phyloP scores from a whole-genome alignment of 2,113 vertebrate species.

The Austrofundulus limnaeus region DNA sequence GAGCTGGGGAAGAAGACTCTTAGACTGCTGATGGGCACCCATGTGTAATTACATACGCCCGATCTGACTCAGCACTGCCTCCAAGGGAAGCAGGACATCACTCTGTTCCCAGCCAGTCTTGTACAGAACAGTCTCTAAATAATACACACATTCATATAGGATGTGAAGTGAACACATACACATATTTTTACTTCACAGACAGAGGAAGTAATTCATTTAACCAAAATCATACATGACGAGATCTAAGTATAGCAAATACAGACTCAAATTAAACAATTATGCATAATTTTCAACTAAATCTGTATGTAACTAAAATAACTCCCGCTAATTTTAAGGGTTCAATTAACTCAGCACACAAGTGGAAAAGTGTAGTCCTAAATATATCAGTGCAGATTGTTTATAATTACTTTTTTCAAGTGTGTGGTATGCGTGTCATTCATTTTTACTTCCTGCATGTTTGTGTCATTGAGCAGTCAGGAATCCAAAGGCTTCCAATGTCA shows the following conservation, averaged over 20 bases:
- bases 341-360: conserved; percentile 26
- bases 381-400: conserved; percentile 17
- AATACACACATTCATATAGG: conserved; percentile 5
- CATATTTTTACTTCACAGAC: not conserved
- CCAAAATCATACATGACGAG: conserved; percentile 35
- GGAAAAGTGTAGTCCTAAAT: conserved; percentile 36
- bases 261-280: conserved; percentile 38
- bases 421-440: not conserved
- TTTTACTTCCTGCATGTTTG: conserved; percentile 22
- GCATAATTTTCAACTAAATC: conserved; percentile 18
- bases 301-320: conserved; percentile 18
- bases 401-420: conserved; percentile 25
- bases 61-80: conserved; percentile 69
- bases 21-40: conserved; percentile 63
- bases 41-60: conserved; percentile 71
- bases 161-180: not conserved
- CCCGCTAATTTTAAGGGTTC: conserved; percentile 29
- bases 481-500: conserved; percentile 43
- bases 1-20: conserved; percentile 45
- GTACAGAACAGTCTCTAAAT: conserved; percentile 7
- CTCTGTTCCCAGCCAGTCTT: conserved; percentile 47
- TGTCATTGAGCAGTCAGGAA: conserved; percentile 36
- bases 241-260: conserved; percentile 20
- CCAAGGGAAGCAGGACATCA: conserved; percentile 48
- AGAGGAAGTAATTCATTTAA: conserved; percentile 8